These are phyloP conservation scores for Tokudaia muenninki DNA, from an alignment of 2,797 vertebrate species.

Conservation along the genomic window DNA sequence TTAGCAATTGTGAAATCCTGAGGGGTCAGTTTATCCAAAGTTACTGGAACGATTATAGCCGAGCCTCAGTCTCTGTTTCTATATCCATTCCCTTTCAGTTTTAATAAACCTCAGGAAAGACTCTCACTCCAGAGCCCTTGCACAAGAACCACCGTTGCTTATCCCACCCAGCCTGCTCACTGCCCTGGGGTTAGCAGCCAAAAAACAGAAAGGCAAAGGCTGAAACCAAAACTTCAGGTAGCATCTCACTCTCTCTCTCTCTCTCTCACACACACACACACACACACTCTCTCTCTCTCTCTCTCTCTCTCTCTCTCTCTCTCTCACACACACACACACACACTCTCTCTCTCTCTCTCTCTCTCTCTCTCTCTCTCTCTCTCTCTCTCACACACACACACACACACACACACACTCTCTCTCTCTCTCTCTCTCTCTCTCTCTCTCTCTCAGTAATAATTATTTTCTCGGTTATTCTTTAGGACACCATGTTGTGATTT, in stretches of 20 bases:
- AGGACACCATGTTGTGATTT: slow-evolving; percentile 52
- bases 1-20: slow-evolving; percentile 37
- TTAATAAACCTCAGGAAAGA: not conserved
- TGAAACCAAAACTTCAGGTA: slow-evolving; percentile 18
- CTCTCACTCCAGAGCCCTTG: not conserved
- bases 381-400: not conserved
- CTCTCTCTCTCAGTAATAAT: not conserved
- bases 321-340: not conserved
- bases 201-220: not conserved
- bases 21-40: slow-evolving; percentile 60
- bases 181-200: not conserved
- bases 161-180: no score
- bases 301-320: no score
- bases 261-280: no score
- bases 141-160: not conserved
- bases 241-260: not conserved
- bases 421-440: no score
- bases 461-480: slow-evolving; percentile 56
- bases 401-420: not conserved
- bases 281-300: no score
- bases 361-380: no score
- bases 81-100: not conserved
- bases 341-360: not conserved
- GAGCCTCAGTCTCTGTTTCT: not conserved
- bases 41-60: not conserved